Evolutionary conservation across 1,140 invertebrate genomes (phyloP).

Genomic region (Apis dorsata): DNA sequence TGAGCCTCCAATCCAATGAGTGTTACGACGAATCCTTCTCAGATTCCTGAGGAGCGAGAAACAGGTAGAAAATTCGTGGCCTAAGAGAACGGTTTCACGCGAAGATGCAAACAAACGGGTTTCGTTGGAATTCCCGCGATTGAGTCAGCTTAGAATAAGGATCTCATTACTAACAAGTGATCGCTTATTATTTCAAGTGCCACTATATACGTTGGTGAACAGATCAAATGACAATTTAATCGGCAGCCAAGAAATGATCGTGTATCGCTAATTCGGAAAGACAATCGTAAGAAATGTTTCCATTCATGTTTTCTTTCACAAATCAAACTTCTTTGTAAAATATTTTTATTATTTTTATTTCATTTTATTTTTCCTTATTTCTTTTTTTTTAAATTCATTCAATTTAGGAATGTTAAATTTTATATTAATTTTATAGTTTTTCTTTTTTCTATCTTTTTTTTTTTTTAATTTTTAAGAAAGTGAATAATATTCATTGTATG

Average conservation of each 20-base stretch:
- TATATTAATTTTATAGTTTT: no score
- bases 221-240: conserved; percentile 14
- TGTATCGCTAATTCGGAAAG: neutral
- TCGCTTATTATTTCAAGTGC: conserved; percentile 49
- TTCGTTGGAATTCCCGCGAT: conserved; percentile 11
- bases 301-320: neutral
- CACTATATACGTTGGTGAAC: conserved; percentile 8
- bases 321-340: neutral
- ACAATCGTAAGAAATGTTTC: conserved; percentile 2
- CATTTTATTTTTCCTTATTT: no score
- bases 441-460: no score
- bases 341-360: no score
- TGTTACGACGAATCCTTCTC: conserved; percentile 42
- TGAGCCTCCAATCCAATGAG: no score
- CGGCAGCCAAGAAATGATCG: neutral
- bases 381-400: no score
- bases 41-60: conserved; percentile 39
- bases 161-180: conserved; percentile 37
- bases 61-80: conserved; percentile 44
- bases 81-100: conserved; percentile 32
- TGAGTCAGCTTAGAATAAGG: neutral
- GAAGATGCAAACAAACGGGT: conserved; percentile 23
- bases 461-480: no score
- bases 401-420: no score
- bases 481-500: no score